Conservation (phyloP, 53 echinoderm and acorn worm genomes). For the Paracentrotus lividus region DNA sequence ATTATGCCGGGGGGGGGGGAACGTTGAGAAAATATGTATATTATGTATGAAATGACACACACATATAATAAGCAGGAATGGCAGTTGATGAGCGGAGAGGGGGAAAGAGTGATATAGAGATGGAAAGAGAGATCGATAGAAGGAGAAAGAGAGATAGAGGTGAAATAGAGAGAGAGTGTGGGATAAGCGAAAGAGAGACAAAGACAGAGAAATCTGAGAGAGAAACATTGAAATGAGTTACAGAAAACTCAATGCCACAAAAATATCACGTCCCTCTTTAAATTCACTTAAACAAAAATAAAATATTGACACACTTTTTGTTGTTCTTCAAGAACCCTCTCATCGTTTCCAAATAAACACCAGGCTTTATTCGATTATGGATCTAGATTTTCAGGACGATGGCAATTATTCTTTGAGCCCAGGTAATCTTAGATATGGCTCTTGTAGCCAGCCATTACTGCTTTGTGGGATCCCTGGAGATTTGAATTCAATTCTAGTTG, state of each 20-base stretch:
- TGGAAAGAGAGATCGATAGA: not conserved
- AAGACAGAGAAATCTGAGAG: not conserved
- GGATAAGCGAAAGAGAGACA: not conserved
- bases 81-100: not conserved
- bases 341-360: not conserved
- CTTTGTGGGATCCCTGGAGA: not conserved
- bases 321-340: not conserved
- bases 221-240: not conserved
- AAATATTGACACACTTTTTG: not conserved
- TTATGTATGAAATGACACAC: not conserved
- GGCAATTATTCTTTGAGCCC: not conserved
- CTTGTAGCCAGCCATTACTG: not conserved
- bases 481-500: not conserved
- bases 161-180: constrained; percentile 42
- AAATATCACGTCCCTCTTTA: not conserved
- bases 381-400: constrained; percentile 11
- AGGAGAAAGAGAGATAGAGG: not conserved
- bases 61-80: not conserved
- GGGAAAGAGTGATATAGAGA: not conserved
- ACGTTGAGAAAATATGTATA: not conserved
- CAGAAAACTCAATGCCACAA: not conserved
- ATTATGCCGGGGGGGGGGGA: too few species aligned
- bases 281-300: not conserved
- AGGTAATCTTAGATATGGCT: not conserved
- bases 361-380: constrained; percentile 14